Percentiles rank a stretch among this genome's conserved stretches.
phyloP scores from a whole-genome alignment of 2,888 invertebrate species.

The Caenorhabditis zanzibari region DNA sequence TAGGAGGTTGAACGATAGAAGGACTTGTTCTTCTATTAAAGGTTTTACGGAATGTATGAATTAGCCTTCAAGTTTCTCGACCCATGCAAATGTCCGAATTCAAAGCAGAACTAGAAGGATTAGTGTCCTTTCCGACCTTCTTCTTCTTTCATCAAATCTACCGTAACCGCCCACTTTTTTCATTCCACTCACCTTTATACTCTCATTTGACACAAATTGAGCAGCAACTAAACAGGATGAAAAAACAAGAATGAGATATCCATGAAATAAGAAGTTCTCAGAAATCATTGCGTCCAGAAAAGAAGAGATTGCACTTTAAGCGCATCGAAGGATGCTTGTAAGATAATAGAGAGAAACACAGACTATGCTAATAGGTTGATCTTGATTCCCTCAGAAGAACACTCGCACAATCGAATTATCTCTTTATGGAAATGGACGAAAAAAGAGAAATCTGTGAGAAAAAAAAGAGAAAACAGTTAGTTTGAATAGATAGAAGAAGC shows the following conservation, averaged over 20 bases:
- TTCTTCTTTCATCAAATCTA: neutral
- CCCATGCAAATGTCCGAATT: neutral
- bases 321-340: constrained; percentile 17
- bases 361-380: constrained; percentile 55
- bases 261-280: neutral
- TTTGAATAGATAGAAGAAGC: constrained; percentile 39
- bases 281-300: constrained; percentile 31
- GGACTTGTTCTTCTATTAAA: too few species aligned
- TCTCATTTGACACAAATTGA: constrained; percentile 57
- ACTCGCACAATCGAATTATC: constrained; percentile 44
- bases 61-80: neutral
- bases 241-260: neutral
- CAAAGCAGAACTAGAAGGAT: constrained; percentile 2
- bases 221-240: neutral
- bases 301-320: constrained; percentile 35
- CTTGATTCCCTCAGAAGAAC: constrained; percentile 27
- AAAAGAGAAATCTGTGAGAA: constrained; percentile 26
- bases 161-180: constrained; percentile 5
- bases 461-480: constrained; percentile 43
- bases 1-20: too few species aligned
- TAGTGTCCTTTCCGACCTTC: neutral
- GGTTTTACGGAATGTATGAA: too few species aligned
- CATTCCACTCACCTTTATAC: constrained; percentile 41
- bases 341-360: neutral
- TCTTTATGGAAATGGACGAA: constrained; percentile 23